Evolutionary conservation across 2,797 vertebrate genomes (phyloP).

Genomic region (Dipus sagitta): DNA sequence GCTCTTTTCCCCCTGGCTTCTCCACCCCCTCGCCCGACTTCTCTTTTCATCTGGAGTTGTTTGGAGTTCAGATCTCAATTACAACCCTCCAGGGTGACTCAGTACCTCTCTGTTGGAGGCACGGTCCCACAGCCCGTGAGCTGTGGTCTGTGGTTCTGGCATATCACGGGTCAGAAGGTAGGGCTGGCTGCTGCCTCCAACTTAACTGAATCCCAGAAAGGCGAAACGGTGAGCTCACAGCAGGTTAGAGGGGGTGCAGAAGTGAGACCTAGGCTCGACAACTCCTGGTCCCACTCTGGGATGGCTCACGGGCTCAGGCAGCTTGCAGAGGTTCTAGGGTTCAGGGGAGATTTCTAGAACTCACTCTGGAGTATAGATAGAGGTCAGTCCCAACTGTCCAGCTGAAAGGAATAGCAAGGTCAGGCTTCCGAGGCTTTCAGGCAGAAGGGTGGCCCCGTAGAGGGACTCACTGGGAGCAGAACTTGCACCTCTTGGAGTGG

Average conservation of each 20-base stretch:
- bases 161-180: no score
- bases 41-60: no score
- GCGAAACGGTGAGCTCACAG: background rate
- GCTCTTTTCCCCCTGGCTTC: background rate
- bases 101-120: background rate
- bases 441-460: background rate
- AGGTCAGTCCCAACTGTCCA: background rate
- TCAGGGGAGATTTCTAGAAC: background rate
- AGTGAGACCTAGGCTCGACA: background rate
- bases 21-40: no score
- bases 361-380: background rate
- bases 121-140: background rate
- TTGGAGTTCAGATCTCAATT: background rate
- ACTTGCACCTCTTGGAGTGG: background rate
- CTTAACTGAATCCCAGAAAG: background rate
- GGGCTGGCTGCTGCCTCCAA: background rate
- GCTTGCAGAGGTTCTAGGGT: background rate
- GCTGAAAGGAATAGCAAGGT: background rate
- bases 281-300: background rate
- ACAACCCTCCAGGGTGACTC: background rate
- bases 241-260: fast-evolving
- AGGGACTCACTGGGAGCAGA: background rate
- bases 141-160: background rate
- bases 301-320: background rate
- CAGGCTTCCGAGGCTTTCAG: background rate